Percentiles rank a stretch among this genome's conserved stretches.
Conservation (phyloP, 2,113 vertebrate genomes). For the Caretta caretta region DNA sequence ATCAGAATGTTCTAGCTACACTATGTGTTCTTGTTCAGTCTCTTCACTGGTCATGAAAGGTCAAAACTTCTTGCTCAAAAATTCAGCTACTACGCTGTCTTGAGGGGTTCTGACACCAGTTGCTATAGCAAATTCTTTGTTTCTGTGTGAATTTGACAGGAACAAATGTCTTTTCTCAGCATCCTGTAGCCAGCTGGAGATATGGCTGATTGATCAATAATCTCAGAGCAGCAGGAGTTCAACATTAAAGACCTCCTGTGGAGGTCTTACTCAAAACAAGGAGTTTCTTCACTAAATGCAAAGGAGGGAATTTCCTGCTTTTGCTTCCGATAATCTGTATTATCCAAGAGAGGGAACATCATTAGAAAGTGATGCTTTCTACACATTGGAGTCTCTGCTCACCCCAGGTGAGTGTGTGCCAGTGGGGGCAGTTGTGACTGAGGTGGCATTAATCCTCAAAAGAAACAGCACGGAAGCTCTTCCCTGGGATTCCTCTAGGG, state of each 20-base stretch:
- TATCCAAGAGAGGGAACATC: background rate
- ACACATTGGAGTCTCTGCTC: accelerated
- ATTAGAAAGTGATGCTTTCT: background rate
- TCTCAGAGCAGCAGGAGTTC: background rate
- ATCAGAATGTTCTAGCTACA: constrained; percentile 11
- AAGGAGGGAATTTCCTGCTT: constrained; percentile 1
- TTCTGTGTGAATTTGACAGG: constrained; percentile 16
- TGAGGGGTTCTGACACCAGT: background rate
- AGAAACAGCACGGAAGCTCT: background rate
- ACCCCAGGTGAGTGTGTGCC: background rate
- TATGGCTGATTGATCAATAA: background rate
- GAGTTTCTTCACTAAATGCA: background rate
- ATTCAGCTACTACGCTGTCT: constrained; percentile 12
- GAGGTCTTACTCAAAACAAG: background rate
- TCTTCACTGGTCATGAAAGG: constrained; percentile 49
- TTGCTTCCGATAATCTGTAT: background rate
- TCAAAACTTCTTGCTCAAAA: constrained; percentile 41
- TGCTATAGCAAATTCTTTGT: constrained; percentile 27
- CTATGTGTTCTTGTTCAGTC: constrained; percentile 30
- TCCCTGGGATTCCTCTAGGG: background rate
- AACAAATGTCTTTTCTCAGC: constrained; percentile 29
- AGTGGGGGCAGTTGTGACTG: background rate
- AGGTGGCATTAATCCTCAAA: background rate
- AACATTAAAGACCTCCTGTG: background rate
- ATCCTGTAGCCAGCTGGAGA: constrained; percentile 6